Evolutionary conservation across 2,888 invertebrate genomes (phyloP), one percentile per base, ranked within the genome.

Genomic region (Congeria kusceri): DNA sequence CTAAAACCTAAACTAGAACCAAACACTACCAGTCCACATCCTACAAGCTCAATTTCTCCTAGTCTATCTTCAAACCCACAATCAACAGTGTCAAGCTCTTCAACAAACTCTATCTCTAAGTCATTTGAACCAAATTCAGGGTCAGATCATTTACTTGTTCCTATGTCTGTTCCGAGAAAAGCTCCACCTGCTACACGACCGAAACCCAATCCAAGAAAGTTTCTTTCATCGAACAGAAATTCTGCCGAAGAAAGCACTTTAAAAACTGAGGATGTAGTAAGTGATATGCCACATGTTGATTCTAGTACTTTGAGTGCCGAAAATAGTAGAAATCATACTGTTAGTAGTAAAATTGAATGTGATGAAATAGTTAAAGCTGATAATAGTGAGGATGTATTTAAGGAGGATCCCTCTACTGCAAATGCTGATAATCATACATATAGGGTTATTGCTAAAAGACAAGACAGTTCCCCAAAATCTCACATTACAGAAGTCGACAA

Each of bases 201-300:
- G 39, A 68, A 74, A 32, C 83, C 84, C 58, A 77, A 71, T 5
- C 84, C 87, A 27, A 72, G 83, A 29, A 83, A 85, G 71, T 61
- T 81, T 59, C 59, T 75, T 44, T 83, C 83, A 4, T 53, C 81
- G 53, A 76, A 78, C 47, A 75, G 77, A 49, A 57, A 70, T 23
- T 86, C 83, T 44, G 83, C 73, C 13, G 57, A 76, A 11, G 83
- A 83, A 27, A 71, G 79, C 18, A 64, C 67, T 18, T 65, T 73
- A 46, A 47, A 20, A 29, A 23, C 20, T 39, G 56, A 57, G 47
- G 44, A 56, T 29, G 56, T 13, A 3, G 20, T 18, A n/a, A 11
- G 27, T 5, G 9, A 3, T n/a, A n/a, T n/a, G n/a, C n/a, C n/a
- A n/a, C n/a, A n/a, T 7, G 27, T 1, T 58, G 27, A 15, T 29